Conservation (phyloP, 2,888 invertebrate genomes). For the Lingula anatina region DNA sequence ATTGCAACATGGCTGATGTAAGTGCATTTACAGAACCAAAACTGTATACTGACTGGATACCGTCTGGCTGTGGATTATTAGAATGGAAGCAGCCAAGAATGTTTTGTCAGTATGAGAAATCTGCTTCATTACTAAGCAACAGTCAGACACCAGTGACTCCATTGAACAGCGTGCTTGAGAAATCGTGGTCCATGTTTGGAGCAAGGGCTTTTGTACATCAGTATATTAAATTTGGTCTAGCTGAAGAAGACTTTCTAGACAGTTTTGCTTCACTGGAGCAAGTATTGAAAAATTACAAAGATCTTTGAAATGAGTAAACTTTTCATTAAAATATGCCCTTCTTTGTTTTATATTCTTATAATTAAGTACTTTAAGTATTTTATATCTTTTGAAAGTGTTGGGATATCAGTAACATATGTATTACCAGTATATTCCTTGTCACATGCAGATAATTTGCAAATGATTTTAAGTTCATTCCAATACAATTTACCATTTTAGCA, state of each 20-base stretch:
- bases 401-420: too few species aligned
- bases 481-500: too few species aligned
- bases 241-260: slow-evolving; percentile 49
- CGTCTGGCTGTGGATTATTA: slow-evolving; percentile 18
- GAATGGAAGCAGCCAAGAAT: slow-evolving; percentile 33
- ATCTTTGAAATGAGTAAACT: too few species aligned
- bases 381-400: too few species aligned
- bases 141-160: slow-evolving; percentile 35
- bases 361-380: too few species aligned
- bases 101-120: slow-evolving; percentile 45
- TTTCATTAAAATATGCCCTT: too few species aligned
- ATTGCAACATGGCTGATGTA: slow-evolving; percentile 22
- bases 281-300: slow-evolving; percentile 42
- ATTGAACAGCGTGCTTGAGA: slow-evolving; percentile 38
- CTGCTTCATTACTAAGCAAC: slow-evolving; percentile 46
- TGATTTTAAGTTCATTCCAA: too few species aligned
- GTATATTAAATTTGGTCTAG: slow-evolving; percentile 47
- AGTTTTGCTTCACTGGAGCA: slow-evolving; percentile 50
- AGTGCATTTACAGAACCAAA: slow-evolving; percentile 27
- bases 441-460: too few species aligned
- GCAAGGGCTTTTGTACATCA: slow-evolving; percentile 53
- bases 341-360: too few species aligned
- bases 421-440: too few species aligned
- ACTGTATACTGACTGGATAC: slow-evolving; percentile 41
- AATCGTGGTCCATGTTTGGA: slow-evolving; percentile 53